Percentiles rank a stretch among this genome's conserved stretches.
phyloP scores from a whole-genome alignment of 2,797 vertebrate species.

The Martes flavigula region DNA sequence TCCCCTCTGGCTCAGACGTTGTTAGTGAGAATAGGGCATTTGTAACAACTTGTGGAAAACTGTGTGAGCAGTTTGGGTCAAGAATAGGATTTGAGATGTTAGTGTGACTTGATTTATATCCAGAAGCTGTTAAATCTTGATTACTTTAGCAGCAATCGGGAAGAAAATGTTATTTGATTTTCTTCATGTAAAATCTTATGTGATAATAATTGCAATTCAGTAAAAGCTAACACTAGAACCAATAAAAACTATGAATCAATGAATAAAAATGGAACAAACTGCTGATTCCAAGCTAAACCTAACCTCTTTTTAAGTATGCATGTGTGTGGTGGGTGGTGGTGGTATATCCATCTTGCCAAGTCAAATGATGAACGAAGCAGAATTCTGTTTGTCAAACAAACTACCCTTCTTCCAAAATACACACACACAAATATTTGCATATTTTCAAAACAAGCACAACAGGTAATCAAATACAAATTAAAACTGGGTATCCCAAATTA shows the following conservation, averaged over 20 bases:
- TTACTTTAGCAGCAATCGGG: neutral
- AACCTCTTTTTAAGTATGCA: neutral
- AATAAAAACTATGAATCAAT: constrained; percentile 2
- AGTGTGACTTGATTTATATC: neutral
- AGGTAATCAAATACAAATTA: neutral
- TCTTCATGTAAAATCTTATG: neutral
- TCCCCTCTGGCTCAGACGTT: neutral
- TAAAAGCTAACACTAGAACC: neutral
- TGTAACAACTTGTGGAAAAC: neutral
- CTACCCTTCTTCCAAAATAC: neutral
- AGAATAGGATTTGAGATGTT: neutral
- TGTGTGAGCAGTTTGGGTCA: neutral
- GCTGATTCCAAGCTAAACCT: neutral
- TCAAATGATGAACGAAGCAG: neutral
- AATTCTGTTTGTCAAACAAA: neutral
- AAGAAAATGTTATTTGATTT: neutral
- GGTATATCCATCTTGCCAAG: neutral
- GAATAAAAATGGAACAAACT: neutral
- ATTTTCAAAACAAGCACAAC: neutral
- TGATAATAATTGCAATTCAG: neutral
- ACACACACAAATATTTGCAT: neutral
- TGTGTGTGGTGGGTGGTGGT: neutral
- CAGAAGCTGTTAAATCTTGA: constrained; percentile 20
- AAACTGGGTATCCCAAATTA: neutral
- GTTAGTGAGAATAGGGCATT: neutral